A percentile compares a stretch with the other conserved stretches of the same genome.
Conservation (phyloP, 2,113 vertebrate species). For the Eira barbara region DNA sequence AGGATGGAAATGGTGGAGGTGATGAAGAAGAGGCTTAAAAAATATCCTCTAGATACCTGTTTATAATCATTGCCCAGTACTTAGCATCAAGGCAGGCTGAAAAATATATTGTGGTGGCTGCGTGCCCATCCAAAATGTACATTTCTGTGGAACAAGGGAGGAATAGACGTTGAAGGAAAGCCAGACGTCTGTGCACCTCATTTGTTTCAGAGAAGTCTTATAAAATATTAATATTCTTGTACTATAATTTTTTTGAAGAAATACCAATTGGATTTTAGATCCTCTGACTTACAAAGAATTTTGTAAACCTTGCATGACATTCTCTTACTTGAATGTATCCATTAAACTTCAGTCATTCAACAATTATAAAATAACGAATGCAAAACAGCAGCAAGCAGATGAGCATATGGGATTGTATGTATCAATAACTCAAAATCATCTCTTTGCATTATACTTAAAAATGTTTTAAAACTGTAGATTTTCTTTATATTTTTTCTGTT, state of each 20-base stretch:
- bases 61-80: background rate
- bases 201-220: background rate
- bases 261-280: background rate
- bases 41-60: rapidly evolving
- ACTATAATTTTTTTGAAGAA: background rate
- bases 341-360: background rate
- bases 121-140: background rate
- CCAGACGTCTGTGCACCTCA: background rate
- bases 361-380: background rate
- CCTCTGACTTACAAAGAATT: background rate
- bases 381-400: background rate
- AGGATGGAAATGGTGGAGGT: background rate
- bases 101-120: background rate
- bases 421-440: background rate
- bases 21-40: background rate
- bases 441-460: background rate
- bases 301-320: background rate
- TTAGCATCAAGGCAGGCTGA: background rate
- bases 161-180: background rate
- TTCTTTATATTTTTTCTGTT: background rate
- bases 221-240: background rate
- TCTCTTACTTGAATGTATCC: background rate
- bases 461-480: background rate
- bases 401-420: background rate
- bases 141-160: background rate